Conservation (phyloP, 2,888 invertebrate species). For the Sylvicola cinctus region DNA sequence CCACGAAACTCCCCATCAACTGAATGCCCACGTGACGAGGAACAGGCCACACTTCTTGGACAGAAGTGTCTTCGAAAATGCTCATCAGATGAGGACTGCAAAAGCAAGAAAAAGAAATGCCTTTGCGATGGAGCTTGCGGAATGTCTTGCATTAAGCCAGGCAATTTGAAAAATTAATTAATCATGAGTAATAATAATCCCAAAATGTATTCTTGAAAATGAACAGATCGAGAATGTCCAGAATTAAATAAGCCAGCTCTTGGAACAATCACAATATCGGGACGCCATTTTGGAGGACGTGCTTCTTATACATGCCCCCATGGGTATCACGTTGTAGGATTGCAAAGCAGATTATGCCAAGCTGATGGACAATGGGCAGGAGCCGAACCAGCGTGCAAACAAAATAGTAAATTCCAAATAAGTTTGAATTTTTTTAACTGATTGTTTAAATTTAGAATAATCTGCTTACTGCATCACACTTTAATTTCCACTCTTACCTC, state of each 20-base stretch:
- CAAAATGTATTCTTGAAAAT: neutral
- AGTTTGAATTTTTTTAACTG: neutral
- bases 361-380: constrained; percentile 87
- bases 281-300: constrained; percentile 57
- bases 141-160: constrained; percentile 93
- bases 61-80: constrained; percentile 85
- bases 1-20: constrained; percentile 74
- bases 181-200: neutral
- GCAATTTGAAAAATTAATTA: constrained; percentile 28
- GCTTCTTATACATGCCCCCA: constrained; percentile 74
- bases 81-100: constrained; percentile 85
- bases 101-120: constrained; percentile 90
- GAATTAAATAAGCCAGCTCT: constrained; percentile 55
- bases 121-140: constrained; percentile 94
- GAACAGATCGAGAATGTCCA: constrained; percentile 65
- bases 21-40: constrained; percentile 67
- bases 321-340: constrained; percentile 72
- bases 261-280: constrained; percentile 55
- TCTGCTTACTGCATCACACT: neutral
- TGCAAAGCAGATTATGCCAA: constrained; percentile 70
- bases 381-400: constrained; percentile 62
- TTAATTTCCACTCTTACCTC: neutral
- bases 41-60: constrained; percentile 60
- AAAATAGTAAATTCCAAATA: constrained; percentile 37
- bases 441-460: neutral